Conservation (phyloP, 2,797 vertebrate genomes). For the Anguilla pacifica region DNA sequence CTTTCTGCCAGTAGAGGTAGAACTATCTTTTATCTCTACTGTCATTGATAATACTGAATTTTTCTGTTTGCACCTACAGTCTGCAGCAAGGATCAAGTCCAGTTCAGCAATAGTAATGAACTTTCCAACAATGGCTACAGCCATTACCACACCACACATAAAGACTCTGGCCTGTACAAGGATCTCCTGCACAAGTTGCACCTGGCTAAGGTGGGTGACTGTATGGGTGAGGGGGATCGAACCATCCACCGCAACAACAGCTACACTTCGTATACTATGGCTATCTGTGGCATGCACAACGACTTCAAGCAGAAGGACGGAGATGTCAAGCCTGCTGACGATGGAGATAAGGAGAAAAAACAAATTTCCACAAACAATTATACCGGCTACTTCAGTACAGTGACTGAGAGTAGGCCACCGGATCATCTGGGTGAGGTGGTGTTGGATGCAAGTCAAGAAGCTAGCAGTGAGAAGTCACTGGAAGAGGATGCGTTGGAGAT, state of each 20-base stretch:
- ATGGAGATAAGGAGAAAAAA: slow-evolving; percentile 74
- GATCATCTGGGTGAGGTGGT: slow-evolving; percentile 49
- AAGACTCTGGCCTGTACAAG: slow-evolving; percentile 94
- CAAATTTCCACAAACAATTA: slow-evolving; percentile 86
- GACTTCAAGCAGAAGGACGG: slow-evolving; percentile 78
- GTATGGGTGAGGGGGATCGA: slow-evolving; percentile 88
- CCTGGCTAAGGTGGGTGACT: slow-evolving; percentile 89
- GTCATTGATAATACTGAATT: neutral
- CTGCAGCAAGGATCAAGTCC: slow-evolving; percentile 66
- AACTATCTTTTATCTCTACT: neutral
- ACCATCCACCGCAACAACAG: slow-evolving; percentile 93
- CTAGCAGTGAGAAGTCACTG: slow-evolving; percentile 58
- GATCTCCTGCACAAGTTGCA: slow-evolving; percentile 93
- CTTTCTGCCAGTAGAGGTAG: neutral
- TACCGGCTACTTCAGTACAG: slow-evolving; percentile 86
- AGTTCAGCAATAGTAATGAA: slow-evolving; percentile 67
- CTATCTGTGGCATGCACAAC: slow-evolving; percentile 90
- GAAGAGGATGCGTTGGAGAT: slow-evolving; percentile 86
- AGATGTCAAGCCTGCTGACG: slow-evolving; percentile 58
- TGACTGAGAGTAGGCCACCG: slow-evolving; percentile 67
- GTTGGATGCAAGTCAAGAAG: slow-evolving; percentile 57
- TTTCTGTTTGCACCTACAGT: slow-evolving; percentile 51
- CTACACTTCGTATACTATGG: slow-evolving; percentile 96
- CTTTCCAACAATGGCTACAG: slow-evolving; percentile 73
- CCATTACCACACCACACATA: slow-evolving; percentile 89